A percentile compares a stretch with the other conserved stretches of the same genome.
These are phyloP conservation scores for Phylloscopus whistleri DNA, from an alignment of 2,113 vertebrate species.

Conservation along the genomic window DNA sequence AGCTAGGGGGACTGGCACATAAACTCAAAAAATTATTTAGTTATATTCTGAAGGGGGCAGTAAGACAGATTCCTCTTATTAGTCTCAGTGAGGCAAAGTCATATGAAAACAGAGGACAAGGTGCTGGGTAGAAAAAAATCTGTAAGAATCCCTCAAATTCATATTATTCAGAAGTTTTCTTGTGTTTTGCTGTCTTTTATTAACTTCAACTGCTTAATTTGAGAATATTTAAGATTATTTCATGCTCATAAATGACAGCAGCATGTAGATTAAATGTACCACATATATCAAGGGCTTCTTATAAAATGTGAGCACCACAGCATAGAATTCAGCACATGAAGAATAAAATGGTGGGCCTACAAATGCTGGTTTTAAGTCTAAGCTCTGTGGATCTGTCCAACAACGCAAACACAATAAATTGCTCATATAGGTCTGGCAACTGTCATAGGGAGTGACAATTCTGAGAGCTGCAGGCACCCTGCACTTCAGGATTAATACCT, in stretches of 20 bases:
- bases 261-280: background rate
- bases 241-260: background rate
- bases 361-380: background rate
- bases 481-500: background rate
- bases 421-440: background rate
- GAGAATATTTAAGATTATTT: background rate
- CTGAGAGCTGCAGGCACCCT: background rate
- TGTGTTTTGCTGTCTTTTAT: background rate
- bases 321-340: background rate
- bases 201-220: background rate
- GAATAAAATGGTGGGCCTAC: background rate
- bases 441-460: background rate
- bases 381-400: background rate
- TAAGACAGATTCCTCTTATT: background rate
- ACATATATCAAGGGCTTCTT: background rate
- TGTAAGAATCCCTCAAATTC: background rate
- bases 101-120: background rate
- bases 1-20: background rate
- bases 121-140: background rate
- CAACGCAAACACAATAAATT: background rate
- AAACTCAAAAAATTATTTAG: background rate
- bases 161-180: background rate
- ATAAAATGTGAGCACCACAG: background rate
- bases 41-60: background rate
- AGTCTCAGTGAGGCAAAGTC: background rate